Evolutionary conservation across 64 coral and sea anemone species (phyloP), one percentile per base, ranked within the genome.

Genomic region (Exaiptasia diaphana): DNA sequence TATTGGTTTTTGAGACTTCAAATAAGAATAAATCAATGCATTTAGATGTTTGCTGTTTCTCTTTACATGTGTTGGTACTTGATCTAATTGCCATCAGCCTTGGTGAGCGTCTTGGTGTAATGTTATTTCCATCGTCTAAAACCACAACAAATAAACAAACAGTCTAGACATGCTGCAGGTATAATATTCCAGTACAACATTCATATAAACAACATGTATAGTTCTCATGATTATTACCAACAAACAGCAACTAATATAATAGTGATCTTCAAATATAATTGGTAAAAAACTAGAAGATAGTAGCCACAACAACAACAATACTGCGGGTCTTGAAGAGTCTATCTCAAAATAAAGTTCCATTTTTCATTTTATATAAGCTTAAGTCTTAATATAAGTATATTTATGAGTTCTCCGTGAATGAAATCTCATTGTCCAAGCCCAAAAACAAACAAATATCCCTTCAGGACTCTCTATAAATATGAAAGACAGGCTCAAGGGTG

Each of bases 11-110:
- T 41, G 41, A 28, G 2, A 74, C 41, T 74, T 74, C 21, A 74
- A 74, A 74, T 24, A 74, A 74, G 70, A 74, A 74, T 49, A 74
- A 1, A 74, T 64, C 59, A 32, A 64, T 64, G 17, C 59, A 64
- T 64, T 64, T 32, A 64, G 59, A 64, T 64, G 59, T 64, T 64
- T 8, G 27, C 59, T 33, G 27, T 64, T 64, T 33, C 20, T 64
- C 59, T 32, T 32, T 64, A 61, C 57, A 61, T 64, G 59, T 64
- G 59, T 32, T 64, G 26, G 59, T 64, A 64, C 59, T 64, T 64
- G 59, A 64, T 64, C 9, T 64, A 1, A 64, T 64, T 64, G 31
- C 59, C 59, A 64, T 64, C 5, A 64, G 59, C 28, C 59, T 64
- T 63, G 59, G 59, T 63, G 59, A 63, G 3, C 59, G 59, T 63